Evolutionary conservation across 1,140 invertebrate genomes (phyloP).

Genomic region (Drosophila sechellia): DNA sequence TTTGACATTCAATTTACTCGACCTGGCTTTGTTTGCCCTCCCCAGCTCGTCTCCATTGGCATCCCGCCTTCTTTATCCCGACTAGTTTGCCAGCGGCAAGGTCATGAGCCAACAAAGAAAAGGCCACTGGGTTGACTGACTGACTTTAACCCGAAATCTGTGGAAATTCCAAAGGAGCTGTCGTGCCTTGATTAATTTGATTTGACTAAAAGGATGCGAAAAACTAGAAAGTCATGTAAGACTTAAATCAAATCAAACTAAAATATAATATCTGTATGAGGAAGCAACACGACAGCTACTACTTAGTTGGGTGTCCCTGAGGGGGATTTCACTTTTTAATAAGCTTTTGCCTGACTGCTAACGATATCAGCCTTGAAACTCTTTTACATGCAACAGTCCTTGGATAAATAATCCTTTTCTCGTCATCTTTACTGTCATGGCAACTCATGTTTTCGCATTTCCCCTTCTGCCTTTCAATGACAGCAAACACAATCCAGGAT

Average conservation of each 20-base stretch:
- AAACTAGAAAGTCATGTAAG: background rate
- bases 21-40: conserved; percentile 16
- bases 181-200: conserved; percentile 6
- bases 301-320: background rate
- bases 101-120: conserved; percentile 52
- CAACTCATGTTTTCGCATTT: conserved; percentile 11
- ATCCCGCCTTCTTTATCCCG: conserved; percentile 2
- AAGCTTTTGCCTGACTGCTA: background rate
- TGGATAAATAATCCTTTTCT: conserved; percentile 4
- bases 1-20: conserved; percentile 37
- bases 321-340: conserved; percentile 3
- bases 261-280: background rate
- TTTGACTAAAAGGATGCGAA: background rate
- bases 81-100: conserved; percentile 36
- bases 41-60: conserved; percentile 6
- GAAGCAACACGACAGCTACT: too few relatives aligned
- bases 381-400: conserved; percentile 6
- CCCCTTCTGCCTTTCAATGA: background rate
- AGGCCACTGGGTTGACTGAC: conserved; percentile 64
- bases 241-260: too few relatives aligned
- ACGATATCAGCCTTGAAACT: conserved; percentile 9
- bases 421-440: background rate
- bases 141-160: conserved; percentile 36
- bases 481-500: conserved; percentile 53
- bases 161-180: conserved; percentile 11